Percentiles rank a stretch among this genome's conserved stretches.
phyloP scores from a whole-genome alignment of 2,888 invertebrate genomes.

The Cryptus viduatorius region DNA sequence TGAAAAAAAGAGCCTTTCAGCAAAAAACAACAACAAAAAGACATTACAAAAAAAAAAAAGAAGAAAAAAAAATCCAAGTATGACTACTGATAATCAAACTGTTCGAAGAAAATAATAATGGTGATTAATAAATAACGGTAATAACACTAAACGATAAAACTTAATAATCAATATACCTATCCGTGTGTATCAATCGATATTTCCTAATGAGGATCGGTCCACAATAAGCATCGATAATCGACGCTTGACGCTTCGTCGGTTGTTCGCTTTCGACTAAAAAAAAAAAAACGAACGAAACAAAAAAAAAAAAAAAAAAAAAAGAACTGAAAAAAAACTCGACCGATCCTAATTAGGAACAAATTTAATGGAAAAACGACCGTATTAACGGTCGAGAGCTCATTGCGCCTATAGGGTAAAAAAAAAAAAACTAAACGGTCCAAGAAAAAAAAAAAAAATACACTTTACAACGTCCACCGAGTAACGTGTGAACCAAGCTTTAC shows the following conservation, averaged over 20 bases:
- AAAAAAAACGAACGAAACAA: slow-evolving; percentile 2
- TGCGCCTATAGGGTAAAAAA: slow-evolving; percentile 46
- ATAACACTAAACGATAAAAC: slow-evolving; percentile 35
- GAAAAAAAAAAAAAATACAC: slow-evolving; percentile 43
- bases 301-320: slow-evolving; percentile 5
- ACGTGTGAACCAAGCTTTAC: slow-evolving; percentile 51
- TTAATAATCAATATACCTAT: slow-evolving; percentile 52
- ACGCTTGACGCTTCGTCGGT: not conserved
- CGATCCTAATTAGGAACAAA: slow-evolving; percentile 20
- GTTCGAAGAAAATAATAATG: slow-evolving; percentile 59
- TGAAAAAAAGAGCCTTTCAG: slow-evolving; percentile 72
- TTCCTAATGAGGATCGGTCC: slow-evolving; percentile 39
- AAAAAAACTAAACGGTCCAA: slow-evolving; percentile 54
- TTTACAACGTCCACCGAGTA: slow-evolving; percentile 38
- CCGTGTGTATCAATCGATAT: slow-evolving; percentile 56
- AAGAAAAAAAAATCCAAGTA: slow-evolving; percentile 62
- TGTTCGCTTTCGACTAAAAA: not conserved
- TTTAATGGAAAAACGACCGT: not conserved
- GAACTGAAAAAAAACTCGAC: slow-evolving; percentile 13
- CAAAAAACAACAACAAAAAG: slow-evolving; percentile 68
- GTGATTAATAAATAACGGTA: slow-evolving; percentile 43
- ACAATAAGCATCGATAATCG: not conserved
- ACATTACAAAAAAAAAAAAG: slow-evolving; percentile 59
- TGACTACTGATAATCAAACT: slow-evolving; percentile 68
- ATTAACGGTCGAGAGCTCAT: slow-evolving; percentile 33